These are phyloP conservation scores for Drosophila pseudotakahashii DNA, from an alignment of 2,888 invertebrate genomes.

Conservation along the genomic window DNA sequence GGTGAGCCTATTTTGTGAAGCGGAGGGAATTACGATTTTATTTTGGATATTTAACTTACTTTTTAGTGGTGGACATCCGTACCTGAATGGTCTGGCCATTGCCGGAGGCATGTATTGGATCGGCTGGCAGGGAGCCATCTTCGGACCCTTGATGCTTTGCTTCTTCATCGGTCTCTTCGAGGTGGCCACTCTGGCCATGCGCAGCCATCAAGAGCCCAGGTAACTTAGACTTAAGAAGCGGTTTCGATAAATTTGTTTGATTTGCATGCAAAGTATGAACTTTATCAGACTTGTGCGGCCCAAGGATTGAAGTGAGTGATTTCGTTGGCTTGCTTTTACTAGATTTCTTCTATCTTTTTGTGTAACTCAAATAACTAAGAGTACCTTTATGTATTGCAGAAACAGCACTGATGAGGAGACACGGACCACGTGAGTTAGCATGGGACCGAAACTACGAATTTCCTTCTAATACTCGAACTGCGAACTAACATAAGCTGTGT, in stretches of 20 bases:
- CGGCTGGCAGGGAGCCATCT: conserved; percentile 98
- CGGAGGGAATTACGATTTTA: too few relatives aligned
- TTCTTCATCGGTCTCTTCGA: conserved; percentile 96
- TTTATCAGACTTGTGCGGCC: conserved; percentile 44
- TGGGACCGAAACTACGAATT: conserved; percentile 51
- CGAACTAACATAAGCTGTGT: conserved; percentile 48
- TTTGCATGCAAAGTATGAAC: conserved; percentile 59
- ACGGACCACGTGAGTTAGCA: conserved; percentile 82
- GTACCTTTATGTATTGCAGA: conserved; percentile 62
- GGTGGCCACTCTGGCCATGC: conserved; percentile 89
- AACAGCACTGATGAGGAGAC: conserved; percentile 83
- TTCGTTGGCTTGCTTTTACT: conserved; percentile 10
- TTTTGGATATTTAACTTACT: neutral
- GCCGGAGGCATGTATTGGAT: conserved; percentile 99
- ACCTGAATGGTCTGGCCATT: conserved; percentile 97
- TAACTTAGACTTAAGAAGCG: conserved; percentile 49
- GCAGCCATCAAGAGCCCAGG: conserved; percentile 82
- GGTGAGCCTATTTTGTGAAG: conserved; percentile 85
- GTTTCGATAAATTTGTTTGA: conserved; percentile 1
- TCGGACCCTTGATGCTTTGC: conserved; percentile 97
- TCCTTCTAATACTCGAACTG: conserved; percentile 55
- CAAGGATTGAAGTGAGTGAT: conserved; percentile 59
- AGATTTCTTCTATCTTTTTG: neutral
- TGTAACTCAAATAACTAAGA: neutral
- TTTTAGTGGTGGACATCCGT: conserved; percentile 95